Base-by-base conservation (phyloP, 2,797 vertebrate genomes). In the Poeciliopsis paucimaculata region DNA sequence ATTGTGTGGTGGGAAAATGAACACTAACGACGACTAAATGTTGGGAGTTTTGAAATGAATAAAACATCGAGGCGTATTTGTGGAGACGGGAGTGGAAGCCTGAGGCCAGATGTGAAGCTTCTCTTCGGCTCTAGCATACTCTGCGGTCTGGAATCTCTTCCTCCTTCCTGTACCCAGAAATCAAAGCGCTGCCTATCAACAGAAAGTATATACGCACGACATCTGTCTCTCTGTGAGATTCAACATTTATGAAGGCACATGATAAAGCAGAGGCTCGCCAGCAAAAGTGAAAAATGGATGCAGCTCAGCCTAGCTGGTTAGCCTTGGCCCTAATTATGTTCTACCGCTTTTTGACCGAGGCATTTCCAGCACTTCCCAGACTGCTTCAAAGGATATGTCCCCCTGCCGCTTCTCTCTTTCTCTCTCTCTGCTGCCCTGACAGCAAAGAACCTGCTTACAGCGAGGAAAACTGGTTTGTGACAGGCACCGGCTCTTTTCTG, bases 111-210 rank as follows among this genome's bases (percentile, higher is more conserved):
- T 46, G 49, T 73, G 43, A 49, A 16, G n/a, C 28, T 31, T 51
- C 70, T 72, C 75, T 20, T 12, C n/a, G 72, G 49, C 28, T 43
- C 75, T 66, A 46, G 64, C 3, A 3, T 43, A 46, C 80, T 23
- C 26, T 16, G 18, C 77, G 72, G 41, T 51, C n/a, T 60, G 70
- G 46, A 77, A 36, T 70, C 43, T 70, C 18, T 41, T 60, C 62
- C 72, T 51, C 31, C 55, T 47, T 31, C 43, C 43, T 80, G 60
- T 45, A 75, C 16, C 47, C 73, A 62, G 39, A 31, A 41, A 36
- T 68, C 23, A 47, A 73, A 70, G 72, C 64, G 70, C 72, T 77
- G 51, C 2, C 71, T 6, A 73, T 51, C 78, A 62, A 75, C 64
- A 77, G 49, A 18, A 57, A 57, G 13, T 26, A 34, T 46, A 83